phyloP scores from a whole-genome alignment of 2,888 invertebrate genomes.

The Drosophila aldrichi region DNA sequence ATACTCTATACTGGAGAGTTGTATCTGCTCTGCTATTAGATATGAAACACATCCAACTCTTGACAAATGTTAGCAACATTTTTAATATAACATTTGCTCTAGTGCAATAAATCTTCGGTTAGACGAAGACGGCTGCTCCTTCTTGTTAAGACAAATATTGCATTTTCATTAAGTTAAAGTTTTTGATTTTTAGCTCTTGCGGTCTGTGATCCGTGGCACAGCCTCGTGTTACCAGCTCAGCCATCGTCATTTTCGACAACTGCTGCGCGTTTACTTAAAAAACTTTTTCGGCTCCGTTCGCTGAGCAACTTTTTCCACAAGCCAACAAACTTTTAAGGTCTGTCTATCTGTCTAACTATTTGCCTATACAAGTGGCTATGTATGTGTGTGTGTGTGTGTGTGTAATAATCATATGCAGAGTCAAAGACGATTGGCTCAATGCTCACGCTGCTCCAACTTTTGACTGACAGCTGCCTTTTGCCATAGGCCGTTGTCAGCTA shows the following conservation, averaged over 20 bases:
- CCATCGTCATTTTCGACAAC: slow-evolving; percentile 16
- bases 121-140: slow-evolving; percentile 22
- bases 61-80: too few species aligned
- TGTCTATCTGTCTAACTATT: slow-evolving; percentile 44
- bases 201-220: slow-evolving; percentile 47
- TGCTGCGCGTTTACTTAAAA: slow-evolving; percentile 49
- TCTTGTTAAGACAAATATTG: slow-evolving; percentile 52
- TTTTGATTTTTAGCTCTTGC: slow-evolving; percentile 58
- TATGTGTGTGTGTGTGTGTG: slow-evolving; percentile 8
- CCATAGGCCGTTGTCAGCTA: slow-evolving; percentile 49
- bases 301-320: slow-evolving; percentile 38
- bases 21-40: not conserved
- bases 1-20: not conserved
- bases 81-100: not conserved
- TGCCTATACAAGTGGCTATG: slow-evolving; percentile 17
- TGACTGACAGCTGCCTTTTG: slow-evolving; percentile 56
- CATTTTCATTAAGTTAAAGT: slow-evolving; percentile 65
- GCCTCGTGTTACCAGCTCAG: too few species aligned
- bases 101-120: slow-evolving; percentile 23
- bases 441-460: slow-evolving; percentile 31
- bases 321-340: slow-evolving; percentile 53
- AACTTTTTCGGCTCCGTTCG: slow-evolving; percentile 49
- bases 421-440: slow-evolving; percentile 32
- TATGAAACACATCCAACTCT: not conserved
- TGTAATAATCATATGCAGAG: slow-evolving; percentile 50